Evolutionary conservation across 2,888 invertebrate genomes (phyloP), one percentile per base, ranked within the genome.

Genomic region (Nomada flava): DNA sequence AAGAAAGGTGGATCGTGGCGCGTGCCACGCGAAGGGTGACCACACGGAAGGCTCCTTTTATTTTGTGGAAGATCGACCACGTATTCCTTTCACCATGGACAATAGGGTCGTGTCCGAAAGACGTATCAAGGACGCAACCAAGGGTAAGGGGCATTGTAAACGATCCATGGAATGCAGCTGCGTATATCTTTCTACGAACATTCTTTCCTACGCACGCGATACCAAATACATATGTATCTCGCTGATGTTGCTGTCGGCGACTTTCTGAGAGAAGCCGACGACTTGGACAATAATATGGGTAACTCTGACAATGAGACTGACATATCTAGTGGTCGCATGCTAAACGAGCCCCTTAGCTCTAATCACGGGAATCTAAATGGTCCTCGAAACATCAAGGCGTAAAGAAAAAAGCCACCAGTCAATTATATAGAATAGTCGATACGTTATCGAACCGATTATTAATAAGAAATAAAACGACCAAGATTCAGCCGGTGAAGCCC

Each of bases 81-180:
- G 79, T 83, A 83, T 85, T 86, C 76, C 85, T 88, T 88, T 88
- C 81, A 78, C 77, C 53, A 20, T 68, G 75, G 36, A 85, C 81
- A 82, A 85, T 79, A 50, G 81, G 77, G 67, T 78, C 75, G 75
- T 77, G 75, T 57, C 62, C 78, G 67, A 62, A 78, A 76, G 76
- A 86, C 76, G 85, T 82, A 82, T 86, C 84, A 83, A 79, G 68
- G 15, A 85, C 81, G 62, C 76, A 71, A 68, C 75, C 63, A 52
- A 71, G 70, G 76, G 81, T 77, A 85, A 84, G 85, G 81, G 81
- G 75, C 84, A 74, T 70, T 75, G 83, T 88, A 90, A 91, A 90
- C 89, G 89, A 88, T 79, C 86, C 88, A 84, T 90, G 85, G 70
- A 89, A 88, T 80, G 71, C 91, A 90, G 91, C 89, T 91, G 90